Base-by-base conservation (phyloP, 64 coral and sea anemone genomes). In the Pocillopora damicornis region DNA sequence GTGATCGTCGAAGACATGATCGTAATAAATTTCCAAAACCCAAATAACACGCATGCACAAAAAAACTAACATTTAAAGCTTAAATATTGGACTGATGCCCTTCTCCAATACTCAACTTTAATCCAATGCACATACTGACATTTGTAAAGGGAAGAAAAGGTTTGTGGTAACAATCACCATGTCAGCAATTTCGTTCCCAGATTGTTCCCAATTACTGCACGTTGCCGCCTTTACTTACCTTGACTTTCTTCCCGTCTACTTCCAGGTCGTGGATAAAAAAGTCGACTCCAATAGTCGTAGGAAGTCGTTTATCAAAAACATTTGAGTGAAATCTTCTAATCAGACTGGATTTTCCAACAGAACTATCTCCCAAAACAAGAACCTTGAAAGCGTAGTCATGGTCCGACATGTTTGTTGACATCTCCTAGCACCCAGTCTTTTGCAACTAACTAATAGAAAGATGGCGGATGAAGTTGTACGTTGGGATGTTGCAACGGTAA, bases 261-360 rank as follows among this genome's bases (percentile, higher is more conserved):
- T 89, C 91, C 15, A 96, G 4, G 59, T 96, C 94, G 58, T 96
- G 94, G 58, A 96, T 83, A 22, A 93, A 96, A 68, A 96, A 96
- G 85, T 96, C 94, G 38, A 96, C 94, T 7, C 94, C 94, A 87
- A 96, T 81, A 71, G 94, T 96, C 20, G 91, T 93, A 20, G 78
- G 86, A 75, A 96, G 83, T 79, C 66, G 81, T 30, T 82, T 11
- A 13, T 93, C 91, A 75, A 96, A 96, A 9, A 69, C 76, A 66
- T 90, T 59, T 4, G 89, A 71, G 58, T 96, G 83, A 73, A 93
- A 77, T 68, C 91, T 60, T 63, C 78, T 91, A 11, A 96, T 86
- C 37, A 96, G 90, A 75, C 94, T 96, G 6, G 94, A 96, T 82
- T 96, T 96, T 35, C 94, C 94, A 14, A 96, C 94, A 16, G 76